Percentiles rank a stretch among this genome's conserved stretches.
Conservation (phyloP, 2,113 vertebrate species). For the Indicator maculatus region DNA sequence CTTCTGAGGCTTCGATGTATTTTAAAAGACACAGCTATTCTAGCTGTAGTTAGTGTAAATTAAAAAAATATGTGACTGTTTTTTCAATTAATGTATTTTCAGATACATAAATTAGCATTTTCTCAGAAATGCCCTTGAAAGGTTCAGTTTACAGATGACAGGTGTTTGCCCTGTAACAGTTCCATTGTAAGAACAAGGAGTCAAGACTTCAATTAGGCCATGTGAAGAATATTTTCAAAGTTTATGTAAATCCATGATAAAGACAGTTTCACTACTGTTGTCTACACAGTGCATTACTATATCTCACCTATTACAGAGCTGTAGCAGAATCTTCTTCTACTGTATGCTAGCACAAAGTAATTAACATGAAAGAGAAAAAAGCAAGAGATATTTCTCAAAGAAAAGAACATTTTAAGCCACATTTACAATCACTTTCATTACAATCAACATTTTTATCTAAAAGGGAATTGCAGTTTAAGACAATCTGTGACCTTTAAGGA, state of each 20-base stretch:
- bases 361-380: neutral
- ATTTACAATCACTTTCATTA: neutral
- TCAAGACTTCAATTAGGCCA: neutral
- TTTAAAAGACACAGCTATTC: neutral
- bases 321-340: neutral
- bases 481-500: slow-evolving; percentile 15
- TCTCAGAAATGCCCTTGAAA: neutral
- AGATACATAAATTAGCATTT: neutral
- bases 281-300: neutral
- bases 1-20: neutral
- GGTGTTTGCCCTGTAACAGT: neutral
- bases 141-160: neutral
- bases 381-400: neutral
- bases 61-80: neutral
- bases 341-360: neutral
- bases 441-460: slow-evolving; percentile 5
- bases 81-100: neutral
- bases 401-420: neutral
- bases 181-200: neutral
- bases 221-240: neutral
- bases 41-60: neutral
- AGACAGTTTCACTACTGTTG: neutral
- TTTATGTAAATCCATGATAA: neutral
- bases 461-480: neutral
- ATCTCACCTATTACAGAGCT: neutral